Conservation (phyloP, 2,888 invertebrate species). For the Ptilodon capucinus region DNA sequence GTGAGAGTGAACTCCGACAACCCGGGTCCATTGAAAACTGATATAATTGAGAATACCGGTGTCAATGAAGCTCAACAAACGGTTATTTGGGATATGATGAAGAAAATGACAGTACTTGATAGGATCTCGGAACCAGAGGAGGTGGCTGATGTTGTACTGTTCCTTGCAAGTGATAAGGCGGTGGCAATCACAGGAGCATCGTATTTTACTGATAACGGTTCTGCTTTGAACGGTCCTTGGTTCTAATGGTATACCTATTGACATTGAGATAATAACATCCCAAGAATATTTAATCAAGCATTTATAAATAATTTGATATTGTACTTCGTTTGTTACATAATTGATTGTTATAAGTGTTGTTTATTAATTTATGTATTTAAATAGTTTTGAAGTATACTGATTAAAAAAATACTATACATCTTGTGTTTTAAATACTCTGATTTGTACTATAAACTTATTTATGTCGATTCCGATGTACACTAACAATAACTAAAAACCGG, state of each 20-base stretch:
- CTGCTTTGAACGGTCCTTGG: neutral
- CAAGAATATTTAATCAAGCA: too few species aligned
- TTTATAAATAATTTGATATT: too few species aligned
- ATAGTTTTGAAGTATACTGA: too few species aligned
- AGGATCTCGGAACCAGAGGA: slow-evolving; percentile 6
- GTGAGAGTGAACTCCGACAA: slow-evolving; percentile 82
- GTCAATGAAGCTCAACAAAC: neutral
- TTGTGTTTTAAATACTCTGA: too few species aligned
- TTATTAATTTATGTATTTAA: too few species aligned
- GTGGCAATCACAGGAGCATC: slow-evolving; percentile 4
- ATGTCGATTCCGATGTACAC: too few species aligned
- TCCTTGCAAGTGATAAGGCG: slow-evolving; percentile 7
- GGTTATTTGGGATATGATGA: neutral
- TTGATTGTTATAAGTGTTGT: too few species aligned
- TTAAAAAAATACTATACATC: too few species aligned
- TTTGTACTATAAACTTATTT: too few species aligned
- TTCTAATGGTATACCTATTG: neutral
- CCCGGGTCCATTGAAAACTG: slow-evolving; percentile 14
- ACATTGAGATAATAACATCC: too few species aligned
- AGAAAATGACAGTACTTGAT: neutral
- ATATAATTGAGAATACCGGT: neutral
- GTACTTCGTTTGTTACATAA: too few species aligned
- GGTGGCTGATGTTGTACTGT: slow-evolving; percentile 7
- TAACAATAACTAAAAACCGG: too few species aligned
- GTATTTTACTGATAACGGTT: slow-evolving; percentile 6